phyloP scores from a whole-genome alignment of 2,888 invertebrate species.

The Polyommatus icarus region DNA sequence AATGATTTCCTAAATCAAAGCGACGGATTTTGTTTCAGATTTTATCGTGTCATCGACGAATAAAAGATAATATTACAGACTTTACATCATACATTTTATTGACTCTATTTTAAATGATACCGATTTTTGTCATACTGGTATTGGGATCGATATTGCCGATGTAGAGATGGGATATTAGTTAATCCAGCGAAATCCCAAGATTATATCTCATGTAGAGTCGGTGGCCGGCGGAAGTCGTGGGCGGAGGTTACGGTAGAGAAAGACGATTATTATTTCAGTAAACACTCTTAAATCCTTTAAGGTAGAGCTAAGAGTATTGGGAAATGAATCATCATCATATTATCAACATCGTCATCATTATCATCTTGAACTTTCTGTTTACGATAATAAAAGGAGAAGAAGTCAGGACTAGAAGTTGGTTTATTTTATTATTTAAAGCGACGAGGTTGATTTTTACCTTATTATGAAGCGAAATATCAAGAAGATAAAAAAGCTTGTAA shows the following conservation, averaged over 20 bases:
- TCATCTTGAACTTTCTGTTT: background rate
- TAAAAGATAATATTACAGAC: slow-evolving; percentile 1
- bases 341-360: background rate
- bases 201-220: slow-evolving; percentile 1
- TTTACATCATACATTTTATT: slow-evolving; percentile 1
- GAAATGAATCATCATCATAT: slow-evolving; percentile 1
- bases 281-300: slow-evolving; percentile 10
- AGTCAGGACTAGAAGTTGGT: no score
- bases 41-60: background rate
- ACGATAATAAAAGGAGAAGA: no score
- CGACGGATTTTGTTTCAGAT: slow-evolving; percentile 3
- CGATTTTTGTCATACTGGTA: background rate
- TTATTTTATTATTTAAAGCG: no score
- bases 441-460: background rate
- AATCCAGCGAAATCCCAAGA: slow-evolving; percentile 15
- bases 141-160: background rate
- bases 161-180: background rate
- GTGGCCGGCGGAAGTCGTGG: slow-evolving; percentile 22
- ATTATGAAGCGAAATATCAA: no score
- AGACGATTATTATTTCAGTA: slow-evolving; percentile 21
- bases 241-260: slow-evolving; percentile 15
- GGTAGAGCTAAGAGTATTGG: slow-evolving; percentile 17
- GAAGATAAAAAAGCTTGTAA: no score
- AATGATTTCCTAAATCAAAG: background rate
- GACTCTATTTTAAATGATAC: background rate